Percentiles rank a stretch among this genome's conserved stretches.
These are phyloP conservation scores for Hoplias malabaricus DNA, from an alignment of 2,113 vertebrate species.

Conservation along the genomic window DNA sequence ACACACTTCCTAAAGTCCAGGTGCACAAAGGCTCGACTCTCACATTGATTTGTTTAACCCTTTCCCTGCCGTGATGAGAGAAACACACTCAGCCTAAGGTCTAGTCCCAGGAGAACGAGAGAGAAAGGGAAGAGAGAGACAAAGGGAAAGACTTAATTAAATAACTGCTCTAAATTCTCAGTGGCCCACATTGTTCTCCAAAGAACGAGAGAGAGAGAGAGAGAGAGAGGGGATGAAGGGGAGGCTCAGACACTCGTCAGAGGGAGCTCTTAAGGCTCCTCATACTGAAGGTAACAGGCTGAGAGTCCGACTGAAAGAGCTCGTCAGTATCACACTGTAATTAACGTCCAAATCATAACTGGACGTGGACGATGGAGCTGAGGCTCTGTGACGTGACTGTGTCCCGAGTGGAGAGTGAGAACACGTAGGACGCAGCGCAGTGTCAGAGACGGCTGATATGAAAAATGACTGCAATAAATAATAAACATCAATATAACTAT, in stretches of 20 bases:
- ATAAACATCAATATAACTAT: too few species aligned
- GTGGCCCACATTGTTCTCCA: not conserved
- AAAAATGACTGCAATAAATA: too few species aligned
- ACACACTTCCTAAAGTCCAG: not conserved
- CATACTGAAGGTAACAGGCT: not conserved
- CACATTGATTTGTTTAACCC: not conserved
- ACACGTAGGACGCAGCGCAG: not conserved
- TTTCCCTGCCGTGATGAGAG: not conserved
- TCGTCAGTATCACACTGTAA: not conserved
- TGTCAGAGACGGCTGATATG: too few species aligned
- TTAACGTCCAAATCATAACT: conserved; percentile 1
- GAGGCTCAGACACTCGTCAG: not conserved
- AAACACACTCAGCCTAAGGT: not conserved
- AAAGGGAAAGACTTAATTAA: not conserved
- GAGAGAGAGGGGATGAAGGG: not conserved
- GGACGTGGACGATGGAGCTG: not conserved
- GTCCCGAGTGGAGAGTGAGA: not conserved
- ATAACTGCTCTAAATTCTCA: not conserved
- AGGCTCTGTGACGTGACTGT: not conserved
- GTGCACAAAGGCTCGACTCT: not conserved
- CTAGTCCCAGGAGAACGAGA: not conserved
- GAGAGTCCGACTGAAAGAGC: not conserved
- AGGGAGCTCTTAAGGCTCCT: not conserved
- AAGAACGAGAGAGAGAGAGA: not conserved
- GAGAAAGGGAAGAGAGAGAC: not conserved